Base-by-base conservation (phyloP, 1,140 invertebrate genomes). In the Brachionus calyciflorus region DNA sequence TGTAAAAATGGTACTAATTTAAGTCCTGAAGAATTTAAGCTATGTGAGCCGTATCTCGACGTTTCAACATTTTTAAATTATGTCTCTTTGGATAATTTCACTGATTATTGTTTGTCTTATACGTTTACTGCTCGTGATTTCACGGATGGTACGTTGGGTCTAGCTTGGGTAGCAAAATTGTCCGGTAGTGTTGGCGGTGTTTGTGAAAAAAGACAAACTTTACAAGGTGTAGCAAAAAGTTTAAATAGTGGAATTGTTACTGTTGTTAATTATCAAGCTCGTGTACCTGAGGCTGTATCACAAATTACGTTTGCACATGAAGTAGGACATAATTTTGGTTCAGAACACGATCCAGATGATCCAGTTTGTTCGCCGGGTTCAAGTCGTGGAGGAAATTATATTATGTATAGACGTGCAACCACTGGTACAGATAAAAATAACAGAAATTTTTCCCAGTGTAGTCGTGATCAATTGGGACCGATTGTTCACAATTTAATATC, bases 221-320 rank as follows among this genome's bases (percentile, higher is more conserved):
- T 98, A 96, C 85, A 96, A 93, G 5, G 94, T 96, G 85, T 55
- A 28, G 37, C 53, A 3, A 76, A 60, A 10, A 96, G 93, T 41
- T 87, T 99, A 0, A 99, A 99, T 86, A 99, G 96, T 0, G 97
- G 97, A 46, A 98, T 99, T 79, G 96, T 99, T 46, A 99, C 97
- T 1, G 94, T 99, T 83, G 92, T 99, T 12, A 99, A 99, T 87
- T 99, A 99, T 86, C 96, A 97, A 81, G 94, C 92, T 82, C 87
- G 93, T 55, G 96, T 99, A 19, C 95, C 92, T 76, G 93, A 92
- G 0, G 95, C 95, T 85, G 96, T 99, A 17, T 98, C 94, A 5
- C 95, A 98, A 82, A 85, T 99, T 12, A 99, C 96, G 7, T 87
- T 99, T 76, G 97, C 96, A 7, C 96, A 99, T 84, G 96, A 99